Percentiles rank a stretch among this genome's conserved stretches.
These are phyloP conservation scores for Phthorimaea operculella DNA, from an alignment of 1,140 invertebrate genomes.

Conservation along the genomic window DNA sequence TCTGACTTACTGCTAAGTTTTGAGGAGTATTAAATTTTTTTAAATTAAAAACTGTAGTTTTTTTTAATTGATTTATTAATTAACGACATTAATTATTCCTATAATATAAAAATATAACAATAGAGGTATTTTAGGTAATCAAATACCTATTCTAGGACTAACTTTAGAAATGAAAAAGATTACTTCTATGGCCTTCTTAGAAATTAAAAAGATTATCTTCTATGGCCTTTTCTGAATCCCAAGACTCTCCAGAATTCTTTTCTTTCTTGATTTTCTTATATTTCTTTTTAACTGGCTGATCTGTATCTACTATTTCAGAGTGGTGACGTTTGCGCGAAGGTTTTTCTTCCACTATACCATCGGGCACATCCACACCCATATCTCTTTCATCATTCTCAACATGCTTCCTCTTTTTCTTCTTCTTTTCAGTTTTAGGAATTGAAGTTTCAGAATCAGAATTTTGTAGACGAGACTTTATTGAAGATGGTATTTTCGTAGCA, in stretches of 20 bases:
- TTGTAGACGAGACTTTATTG: conserved; percentile 25
- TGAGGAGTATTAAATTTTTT: no score
- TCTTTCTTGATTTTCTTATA: conserved; percentile 31
- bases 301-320: conserved; percentile 11
- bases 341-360: conserved; percentile 18
- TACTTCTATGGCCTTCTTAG: conserved; percentile 47
- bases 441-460: not conserved
- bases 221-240: conserved; percentile 53
- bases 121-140: not conserved
- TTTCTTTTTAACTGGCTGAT: conserved; percentile 18
- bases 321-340: conserved; percentile 31
- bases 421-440: conserved; percentile 10
- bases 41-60: not conserved
- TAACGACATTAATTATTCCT: not conserved
- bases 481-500: conserved; percentile 33
- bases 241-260: conserved; percentile 27
- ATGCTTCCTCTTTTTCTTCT: conserved; percentile 29
- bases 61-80: not conserved
- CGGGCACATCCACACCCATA: conserved; percentile 6
- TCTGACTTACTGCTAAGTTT: no score
- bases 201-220: conserved; percentile 54
- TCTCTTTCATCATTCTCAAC: conserved; percentile 24
- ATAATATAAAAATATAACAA: not conserved
- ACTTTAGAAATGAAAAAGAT: conserved; percentile 42
- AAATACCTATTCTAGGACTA: not conserved